Base-by-base conservation (phyloP, 2,797 vertebrate species). In the Falco cherrug region DNA sequence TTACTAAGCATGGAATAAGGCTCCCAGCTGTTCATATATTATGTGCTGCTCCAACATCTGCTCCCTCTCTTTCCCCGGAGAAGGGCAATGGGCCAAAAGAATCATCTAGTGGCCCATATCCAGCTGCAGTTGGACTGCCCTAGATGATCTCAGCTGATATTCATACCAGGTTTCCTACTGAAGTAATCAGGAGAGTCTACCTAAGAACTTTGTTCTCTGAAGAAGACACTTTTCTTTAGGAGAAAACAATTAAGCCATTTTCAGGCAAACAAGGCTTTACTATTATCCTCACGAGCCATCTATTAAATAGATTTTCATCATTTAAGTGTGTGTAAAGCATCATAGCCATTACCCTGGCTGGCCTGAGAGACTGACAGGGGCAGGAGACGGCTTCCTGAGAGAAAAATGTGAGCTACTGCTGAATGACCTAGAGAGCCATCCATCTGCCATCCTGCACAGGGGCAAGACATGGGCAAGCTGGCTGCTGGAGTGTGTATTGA, bases 41-140 rank as follows among this genome's bases (percentile, higher is more conserved):
- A 19, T 73, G 47, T 94, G 61, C 63, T 61, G 39, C 73, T 96
- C 70, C 88, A 92, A 79, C 92, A 97, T 87, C 90, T 96, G 90
- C 88, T 95, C 74, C 70, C 17, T 81, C 3, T 91, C 80, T 84
- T 88, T 90, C 90, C 85, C 85, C 88, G 64, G 69, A 95, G 94
- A 91, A 93, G 63, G 92, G 80, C 79, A 93, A 13, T 4, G 14
- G 85, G 85, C 93, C 94, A 95, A 84, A 12, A 91, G 86, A 94
- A 95, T 90, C 80, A 87, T 94, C 74, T 39, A 31, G 90, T 93
- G 93, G 83, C 93, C 83, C 43, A 57, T 39, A 91, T 81, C 90
- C 85, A 97, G 92, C 50, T 16, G 10, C 77, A 69, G 37, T 56
- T 87, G 93, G 70, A 43, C 35, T 79, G 88, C 54, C 39, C 92